Percentiles rank a stretch among this genome's conserved stretches.
These are phyloP conservation scores for Danio rerio DNA, from an alignment of 2,113 vertebrate genomes.

Conservation along the genomic window GRCz12tu NC_133200.1:31446501-31447000, in stretches of 20 bases:
- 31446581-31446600: conserved; percentile 38
- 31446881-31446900: conserved; percentile 44
- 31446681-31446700: not conserved
- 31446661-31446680: not conserved
- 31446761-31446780: conserved; percentile 79
- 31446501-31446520: not conserved
- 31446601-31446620: conserved; percentile 5
- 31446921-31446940: conserved; percentile 38
- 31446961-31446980: conserved; percentile 70
- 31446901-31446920: conserved; percentile 43
- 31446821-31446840: conserved; percentile 51
- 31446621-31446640: not conserved
- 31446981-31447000: conserved; percentile 68
- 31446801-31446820: conserved; percentile 76
- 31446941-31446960: conserved; percentile 54
- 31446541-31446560: conserved; percentile 6
- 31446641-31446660: not conserved
- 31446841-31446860: conserved; percentile 62
- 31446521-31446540: not conserved
- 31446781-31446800: conserved; percentile 73
- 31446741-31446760: conserved; percentile 55
- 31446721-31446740: conserved; percentile 63
- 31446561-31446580: conserved; percentile 54
- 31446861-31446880: conserved; percentile 51
- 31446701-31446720: conserved; percentile 61